Percentiles rank a stretch among this genome's conserved stretches.
Evolutionary conservation across 2,113 vertebrate genomes (phyloP).

Genomic region (Hirundichthys speculiger): DNA sequence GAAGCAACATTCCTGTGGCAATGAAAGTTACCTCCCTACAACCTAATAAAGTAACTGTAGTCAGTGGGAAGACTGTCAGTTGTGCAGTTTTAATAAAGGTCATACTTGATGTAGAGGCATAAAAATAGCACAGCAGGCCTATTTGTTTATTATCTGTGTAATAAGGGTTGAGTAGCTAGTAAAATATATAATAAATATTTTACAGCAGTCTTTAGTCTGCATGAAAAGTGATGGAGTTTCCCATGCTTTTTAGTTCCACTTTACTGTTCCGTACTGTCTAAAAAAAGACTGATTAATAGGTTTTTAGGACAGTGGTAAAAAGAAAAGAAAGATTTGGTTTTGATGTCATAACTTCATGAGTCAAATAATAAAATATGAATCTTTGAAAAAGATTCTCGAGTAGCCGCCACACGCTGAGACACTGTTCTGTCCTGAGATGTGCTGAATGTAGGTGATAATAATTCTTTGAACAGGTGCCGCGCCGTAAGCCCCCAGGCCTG

Average conservation of each 20-base stretch:
- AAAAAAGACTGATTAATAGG: conserved; percentile 3
- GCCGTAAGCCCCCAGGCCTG: conserved; percentile 58
- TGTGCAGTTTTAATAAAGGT: conserved; percentile 59
- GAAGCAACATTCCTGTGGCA: not conserved
- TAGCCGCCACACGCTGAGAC: conserved; percentile 38
- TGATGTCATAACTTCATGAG: conserved; percentile 14
- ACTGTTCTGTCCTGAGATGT: conserved; percentile 50
- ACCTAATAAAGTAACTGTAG: conserved; percentile 9
- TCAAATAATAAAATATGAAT: conserved; percentile 24
- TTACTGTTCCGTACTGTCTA: conserved; percentile 23
- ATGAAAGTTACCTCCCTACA: not conserved
- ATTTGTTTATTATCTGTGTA: conserved; percentile 64
- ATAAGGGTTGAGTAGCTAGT: conserved; percentile 49
- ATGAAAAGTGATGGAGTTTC: conserved; percentile 29
- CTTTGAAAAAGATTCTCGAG: conserved; percentile 29
- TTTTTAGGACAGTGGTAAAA: conserved; percentile 1
- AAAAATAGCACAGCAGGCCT: conserved; percentile 51
- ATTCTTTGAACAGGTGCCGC: conserved; percentile 69
- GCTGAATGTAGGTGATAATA: conserved; percentile 65
- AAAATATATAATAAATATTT: conserved; percentile 60
- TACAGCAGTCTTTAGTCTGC: conserved; percentile 30
- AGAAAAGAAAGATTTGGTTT: conserved; percentile 14
- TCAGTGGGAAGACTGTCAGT: conserved; percentile 27
- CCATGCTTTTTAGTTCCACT: conserved; percentile 11
- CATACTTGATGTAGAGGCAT: conserved; percentile 51